Conservation (phyloP, 2,113 vertebrate species). For the Progne subis region DNA sequence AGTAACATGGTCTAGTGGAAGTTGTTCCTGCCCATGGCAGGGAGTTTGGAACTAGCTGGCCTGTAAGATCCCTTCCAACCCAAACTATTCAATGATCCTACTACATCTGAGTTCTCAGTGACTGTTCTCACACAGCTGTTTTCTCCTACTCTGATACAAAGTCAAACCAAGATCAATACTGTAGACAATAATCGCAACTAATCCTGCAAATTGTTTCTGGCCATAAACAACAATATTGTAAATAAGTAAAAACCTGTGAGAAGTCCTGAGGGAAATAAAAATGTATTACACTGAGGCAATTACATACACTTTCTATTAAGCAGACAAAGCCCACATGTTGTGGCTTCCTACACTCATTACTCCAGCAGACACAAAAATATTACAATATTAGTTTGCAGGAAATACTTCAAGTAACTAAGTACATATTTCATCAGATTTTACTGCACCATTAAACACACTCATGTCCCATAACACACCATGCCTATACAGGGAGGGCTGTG, state of each 20-base stretch:
- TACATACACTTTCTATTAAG: background rate
- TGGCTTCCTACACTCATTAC: background rate
- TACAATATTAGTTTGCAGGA: background rate
- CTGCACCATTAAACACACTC: background rate
- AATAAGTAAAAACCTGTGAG: background rate
- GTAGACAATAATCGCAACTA: background rate
- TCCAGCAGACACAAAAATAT: background rate
- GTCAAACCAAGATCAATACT: background rate
- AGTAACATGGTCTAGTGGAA: background rate
- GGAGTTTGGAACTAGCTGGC: background rate
- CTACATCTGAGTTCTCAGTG: background rate
- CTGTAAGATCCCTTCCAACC: background rate
- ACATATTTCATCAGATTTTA: background rate
- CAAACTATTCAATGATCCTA: background rate
- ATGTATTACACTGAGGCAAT: background rate
- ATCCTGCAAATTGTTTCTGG: background rate
- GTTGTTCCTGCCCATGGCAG: background rate
- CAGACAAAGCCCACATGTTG: background rate
- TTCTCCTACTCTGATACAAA: background rate
- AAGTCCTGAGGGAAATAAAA: background rate
- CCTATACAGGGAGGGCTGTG: background rate
- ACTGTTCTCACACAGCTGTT: background rate
- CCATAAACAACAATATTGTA: background rate
- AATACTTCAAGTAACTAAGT: conserved; percentile 6
- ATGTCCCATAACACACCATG: background rate